Evolutionary conservation across 2,888 invertebrate genomes (phyloP).

Genomic region (Julus scandinavius): DNA sequence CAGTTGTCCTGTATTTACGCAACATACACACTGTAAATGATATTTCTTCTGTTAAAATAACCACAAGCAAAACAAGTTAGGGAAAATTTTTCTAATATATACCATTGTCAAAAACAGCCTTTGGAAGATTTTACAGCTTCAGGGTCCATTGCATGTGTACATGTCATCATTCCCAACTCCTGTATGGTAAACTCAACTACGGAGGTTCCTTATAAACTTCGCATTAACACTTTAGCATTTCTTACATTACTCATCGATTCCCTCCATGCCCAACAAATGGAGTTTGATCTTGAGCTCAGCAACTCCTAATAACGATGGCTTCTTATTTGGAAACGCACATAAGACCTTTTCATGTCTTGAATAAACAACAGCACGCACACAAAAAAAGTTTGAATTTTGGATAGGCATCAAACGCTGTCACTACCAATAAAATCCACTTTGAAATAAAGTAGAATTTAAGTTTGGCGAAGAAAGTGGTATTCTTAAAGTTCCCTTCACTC

Average conservation of each 20-base stretch:
- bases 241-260: not conserved
- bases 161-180: too few species aligned
- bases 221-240: too few species aligned
- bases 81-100: too few species aligned
- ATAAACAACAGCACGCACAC: slow-evolving; percentile 26
- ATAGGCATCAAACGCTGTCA: not conserved
- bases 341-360: slow-evolving; percentile 29
- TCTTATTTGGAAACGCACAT: not conserved
- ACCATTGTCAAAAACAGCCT: too few species aligned
- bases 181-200: too few species aligned
- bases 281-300: not conserved
- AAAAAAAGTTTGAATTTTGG: slow-evolving; percentile 28
- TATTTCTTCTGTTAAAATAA: too few species aligned
- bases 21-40: too few species aligned
- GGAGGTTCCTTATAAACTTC: too few species aligned
- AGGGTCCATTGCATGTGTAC: too few species aligned
- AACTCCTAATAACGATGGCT: not conserved
- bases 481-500: not conserved
- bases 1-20: too few species aligned
- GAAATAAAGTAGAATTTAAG: slow-evolving; percentile 30
- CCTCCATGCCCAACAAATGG: not conserved
- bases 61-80: too few species aligned
- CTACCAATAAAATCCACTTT: slow-evolving; percentile 4
- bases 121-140: too few species aligned
- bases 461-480: slow-evolving; percentile 15